These are phyloP conservation scores for Oxycera nigricornis DNA, from an alignment of 2,888 invertebrate species.

Conservation along the genomic window DNA sequence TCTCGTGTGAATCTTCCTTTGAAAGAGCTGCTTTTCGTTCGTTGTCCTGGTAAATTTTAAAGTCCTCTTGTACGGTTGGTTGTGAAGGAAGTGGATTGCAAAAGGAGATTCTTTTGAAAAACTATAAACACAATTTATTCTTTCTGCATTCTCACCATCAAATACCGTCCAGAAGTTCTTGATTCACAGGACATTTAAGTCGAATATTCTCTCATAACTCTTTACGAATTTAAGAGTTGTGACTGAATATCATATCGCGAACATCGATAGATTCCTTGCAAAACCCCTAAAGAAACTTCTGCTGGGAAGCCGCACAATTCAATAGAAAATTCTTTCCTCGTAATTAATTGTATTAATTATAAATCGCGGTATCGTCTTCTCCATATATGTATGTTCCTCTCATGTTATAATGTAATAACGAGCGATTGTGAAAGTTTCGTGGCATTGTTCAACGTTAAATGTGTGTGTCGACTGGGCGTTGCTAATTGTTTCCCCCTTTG, in stretches of 20 bases:
- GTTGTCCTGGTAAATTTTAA: not conserved
- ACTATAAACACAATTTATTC: too few relatives aligned
- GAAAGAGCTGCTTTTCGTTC: not conserved
- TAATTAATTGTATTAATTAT: not conserved
- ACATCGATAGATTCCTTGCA: too few relatives aligned
- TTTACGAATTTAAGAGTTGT: not conserved
- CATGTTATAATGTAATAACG: not conserved
- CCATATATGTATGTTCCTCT: too few relatives aligned
- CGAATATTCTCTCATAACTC: not conserved
- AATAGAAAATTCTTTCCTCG: not conserved
- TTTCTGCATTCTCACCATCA: too few relatives aligned
- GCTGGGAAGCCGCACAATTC: too few relatives aligned
- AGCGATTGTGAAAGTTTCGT: not conserved
- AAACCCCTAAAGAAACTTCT: too few relatives aligned
- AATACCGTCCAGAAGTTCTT: too few relatives aligned
- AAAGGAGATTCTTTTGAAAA: not conserved
- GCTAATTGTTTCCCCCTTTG: not conserved
- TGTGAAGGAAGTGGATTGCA: not conserved
- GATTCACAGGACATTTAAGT: too few relatives aligned
- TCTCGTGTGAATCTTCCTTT: constrained; percentile 1
- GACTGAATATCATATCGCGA: constrained; percentile 6
- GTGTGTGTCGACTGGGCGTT: not conserved
- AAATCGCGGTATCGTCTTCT: not conserved
- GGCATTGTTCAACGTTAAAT: not conserved
- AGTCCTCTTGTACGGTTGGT: not conserved